Conservation (phyloP, 2,113 vertebrate species). For the Heterocephalus glaber region DNA sequence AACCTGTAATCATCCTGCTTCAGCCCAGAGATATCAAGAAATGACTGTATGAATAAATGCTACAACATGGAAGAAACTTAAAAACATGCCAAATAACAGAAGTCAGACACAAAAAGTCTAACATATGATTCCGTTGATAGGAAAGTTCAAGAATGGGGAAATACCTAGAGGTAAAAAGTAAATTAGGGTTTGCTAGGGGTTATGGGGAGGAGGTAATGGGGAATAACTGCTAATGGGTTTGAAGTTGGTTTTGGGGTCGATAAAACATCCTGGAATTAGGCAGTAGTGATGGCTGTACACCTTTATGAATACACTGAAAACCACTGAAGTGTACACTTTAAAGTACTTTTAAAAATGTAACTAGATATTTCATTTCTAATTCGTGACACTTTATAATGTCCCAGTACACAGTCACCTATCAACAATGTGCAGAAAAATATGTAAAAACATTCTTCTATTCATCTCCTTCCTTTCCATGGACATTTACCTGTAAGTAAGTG, state of each 20-base stretch:
- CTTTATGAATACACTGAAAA: not conserved
- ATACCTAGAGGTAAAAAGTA: not conserved
- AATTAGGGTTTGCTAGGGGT: not conserved
- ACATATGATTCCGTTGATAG: not conserved
- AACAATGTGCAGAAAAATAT: not conserved
- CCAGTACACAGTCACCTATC: not conserved
- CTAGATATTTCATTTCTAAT: not conserved
- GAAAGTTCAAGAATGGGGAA: conserved; percentile 10
- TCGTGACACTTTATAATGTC: not conserved
- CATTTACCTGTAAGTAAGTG: not conserved
- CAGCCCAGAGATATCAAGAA: not conserved
- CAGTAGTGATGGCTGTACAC: not conserved
- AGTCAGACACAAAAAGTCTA: not conserved
- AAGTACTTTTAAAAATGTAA: not conserved
- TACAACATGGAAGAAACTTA: not conserved
- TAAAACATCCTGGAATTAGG: not conserved
- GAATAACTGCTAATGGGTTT: not conserved
- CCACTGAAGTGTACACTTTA: not conserved
- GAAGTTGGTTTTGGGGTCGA: not conserved
- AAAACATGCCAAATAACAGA: not conserved
- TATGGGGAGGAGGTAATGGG: not conserved
- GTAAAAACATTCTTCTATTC: not conserved
- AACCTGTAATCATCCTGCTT: not conserved
- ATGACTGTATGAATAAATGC: not conserved
- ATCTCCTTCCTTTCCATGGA: not conserved